These are phyloP conservation scores for Heliocidaris tuberculata DNA, from an alignment of 35 echinoderm and acorn worm species.

Conservation along the genomic window DNA sequence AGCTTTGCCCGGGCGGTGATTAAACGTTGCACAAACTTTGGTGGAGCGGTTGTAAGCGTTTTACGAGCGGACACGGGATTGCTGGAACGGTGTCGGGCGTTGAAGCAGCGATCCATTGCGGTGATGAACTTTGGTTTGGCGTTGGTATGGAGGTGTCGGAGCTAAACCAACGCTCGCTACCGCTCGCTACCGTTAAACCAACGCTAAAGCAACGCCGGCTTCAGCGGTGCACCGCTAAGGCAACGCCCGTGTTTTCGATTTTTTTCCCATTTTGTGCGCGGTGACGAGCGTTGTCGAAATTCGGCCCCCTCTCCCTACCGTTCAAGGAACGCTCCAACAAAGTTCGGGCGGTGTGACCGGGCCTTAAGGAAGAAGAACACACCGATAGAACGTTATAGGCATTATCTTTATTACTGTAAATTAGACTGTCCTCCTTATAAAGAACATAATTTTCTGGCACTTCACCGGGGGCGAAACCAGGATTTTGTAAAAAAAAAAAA, in stretches of 20 bases:
- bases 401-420: no score
- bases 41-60: constrained; percentile 39
- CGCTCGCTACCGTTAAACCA: constrained; percentile 31
- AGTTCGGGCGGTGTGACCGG: constrained; percentile 21
- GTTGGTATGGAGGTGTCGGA: constrained; percentile 38
- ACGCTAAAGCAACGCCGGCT: constrained; percentile 32
- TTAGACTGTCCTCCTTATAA: no score
- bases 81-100: constrained; percentile 38
- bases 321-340: constrained; percentile 27
- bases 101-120: constrained; percentile 41
- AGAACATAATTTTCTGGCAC: no score
- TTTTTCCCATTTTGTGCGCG: constrained; percentile 26
- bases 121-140: constrained; percentile 40
- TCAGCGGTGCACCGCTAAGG: constrained; percentile 43
- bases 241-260: constrained; percentile 39
- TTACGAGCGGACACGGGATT: constrained; percentile 26
- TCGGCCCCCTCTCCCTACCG: constrained; percentile 29
- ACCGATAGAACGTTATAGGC: no score
- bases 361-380: no score
- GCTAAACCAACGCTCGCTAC: constrained; percentile 21
- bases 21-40: constrained; percentile 36
- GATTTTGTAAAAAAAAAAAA: no score
- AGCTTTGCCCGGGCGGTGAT: constrained; percentile 43
- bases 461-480: no score
- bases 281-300: constrained; percentile 41